Evolutionary conservation across 2,797 vertebrate species (phyloP).

Genomic region (Aselliscus stoliczkanus): DNA sequence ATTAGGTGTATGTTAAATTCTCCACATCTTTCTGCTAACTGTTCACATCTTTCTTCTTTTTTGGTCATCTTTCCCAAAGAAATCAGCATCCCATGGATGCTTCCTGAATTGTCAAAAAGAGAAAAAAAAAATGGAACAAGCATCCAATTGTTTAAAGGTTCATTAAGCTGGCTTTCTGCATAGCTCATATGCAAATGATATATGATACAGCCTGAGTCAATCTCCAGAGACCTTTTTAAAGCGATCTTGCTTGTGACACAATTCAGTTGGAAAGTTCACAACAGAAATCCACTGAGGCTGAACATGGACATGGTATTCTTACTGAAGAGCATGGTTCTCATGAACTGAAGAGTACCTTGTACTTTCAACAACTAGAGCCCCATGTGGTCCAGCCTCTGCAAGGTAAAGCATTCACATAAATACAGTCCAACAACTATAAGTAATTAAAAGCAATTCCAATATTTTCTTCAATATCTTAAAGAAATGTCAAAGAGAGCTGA

Average conservation of each 20-base stretch:
- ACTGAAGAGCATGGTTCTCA: neutral
- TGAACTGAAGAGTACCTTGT: neutral
- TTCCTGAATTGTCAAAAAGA: constrained; percentile 18
- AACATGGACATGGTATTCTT: neutral
- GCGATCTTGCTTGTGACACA: neutral
- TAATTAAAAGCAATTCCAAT: neutral
- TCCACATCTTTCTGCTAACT: neutral
- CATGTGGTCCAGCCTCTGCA: neutral
- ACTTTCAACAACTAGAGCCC: neutral
- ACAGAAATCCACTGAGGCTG: neutral
- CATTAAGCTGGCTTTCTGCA: neutral
- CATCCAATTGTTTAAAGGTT: constrained; percentile 1
- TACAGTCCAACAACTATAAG: neutral
- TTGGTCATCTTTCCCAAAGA: neutral
- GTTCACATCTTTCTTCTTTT: neutral
- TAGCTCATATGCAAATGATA: neutral
- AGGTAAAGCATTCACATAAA: neutral
- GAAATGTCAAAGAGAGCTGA: neutral
- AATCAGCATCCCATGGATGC: neutral
- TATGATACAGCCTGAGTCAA: neutral
- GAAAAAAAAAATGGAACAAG: neutral
- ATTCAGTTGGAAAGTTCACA: neutral
- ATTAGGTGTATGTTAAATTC: neutral
- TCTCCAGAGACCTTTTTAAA: neutral
- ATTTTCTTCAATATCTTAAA: constrained; percentile 15